Percentiles rank a stretch among this genome's conserved stretches.
phyloP scores from a whole-genome alignment of 2,797 vertebrate genomes.

The Urosaurus nigricauda region DNA sequence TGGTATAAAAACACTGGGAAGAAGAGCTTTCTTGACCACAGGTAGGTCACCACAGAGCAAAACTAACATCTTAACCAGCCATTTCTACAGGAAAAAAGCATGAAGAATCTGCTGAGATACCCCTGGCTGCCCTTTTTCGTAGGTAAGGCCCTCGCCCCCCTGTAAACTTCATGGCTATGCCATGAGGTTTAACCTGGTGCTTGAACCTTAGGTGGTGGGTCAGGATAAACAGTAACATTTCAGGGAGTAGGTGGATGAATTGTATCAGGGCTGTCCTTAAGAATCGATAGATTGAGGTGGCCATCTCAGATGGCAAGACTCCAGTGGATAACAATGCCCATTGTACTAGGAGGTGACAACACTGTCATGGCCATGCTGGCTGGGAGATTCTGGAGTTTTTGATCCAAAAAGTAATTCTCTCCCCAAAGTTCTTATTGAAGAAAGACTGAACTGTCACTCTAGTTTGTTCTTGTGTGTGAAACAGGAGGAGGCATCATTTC shows the following conservation, averaged over 20 bases:
- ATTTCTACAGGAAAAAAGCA: slow-evolving; percentile 5
- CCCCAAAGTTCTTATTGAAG: too few species aligned
- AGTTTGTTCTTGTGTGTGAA: not conserved
- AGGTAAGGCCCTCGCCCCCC: slow-evolving; percentile 33
- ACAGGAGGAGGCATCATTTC: too few species aligned
- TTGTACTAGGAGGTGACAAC: not conserved
- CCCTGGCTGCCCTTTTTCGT: slow-evolving; percentile 21
- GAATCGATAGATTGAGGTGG: not conserved
- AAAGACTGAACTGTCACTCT: not conserved
- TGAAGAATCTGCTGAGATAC: slow-evolving; percentile 29
- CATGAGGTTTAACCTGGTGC: not conserved
- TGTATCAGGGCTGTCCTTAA: not conserved
- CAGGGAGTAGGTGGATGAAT: not conserved
- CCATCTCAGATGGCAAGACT: not conserved
- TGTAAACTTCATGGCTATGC: not conserved
- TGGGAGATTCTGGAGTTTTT: too few species aligned
- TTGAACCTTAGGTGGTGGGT: not conserved
- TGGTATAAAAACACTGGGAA: slow-evolving; percentile 62
- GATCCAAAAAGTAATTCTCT: too few species aligned
- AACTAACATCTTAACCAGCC: slow-evolving; percentile 10
- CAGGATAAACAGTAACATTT: not conserved
- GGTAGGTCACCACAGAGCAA: not conserved
- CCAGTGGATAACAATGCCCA: too few species aligned
- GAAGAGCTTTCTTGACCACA: not conserved
- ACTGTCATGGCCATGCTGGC: too few species aligned